Evolutionary conservation across 2,888 invertebrate species (phyloP).

Genomic region (Calameuta idolon): DNA sequence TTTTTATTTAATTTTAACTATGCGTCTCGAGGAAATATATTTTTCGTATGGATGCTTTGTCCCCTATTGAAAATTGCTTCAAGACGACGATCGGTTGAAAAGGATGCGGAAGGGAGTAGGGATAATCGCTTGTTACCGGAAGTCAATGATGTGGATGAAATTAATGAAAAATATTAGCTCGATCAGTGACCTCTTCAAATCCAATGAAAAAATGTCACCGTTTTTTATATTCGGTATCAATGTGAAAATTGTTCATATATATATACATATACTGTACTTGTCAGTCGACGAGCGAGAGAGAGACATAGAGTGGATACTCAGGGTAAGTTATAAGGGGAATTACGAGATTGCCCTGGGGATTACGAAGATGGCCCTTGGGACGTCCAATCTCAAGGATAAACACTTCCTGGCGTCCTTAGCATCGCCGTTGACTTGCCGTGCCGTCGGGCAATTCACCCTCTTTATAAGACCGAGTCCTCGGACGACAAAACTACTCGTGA

Average conservation of each 20-base stretch:
- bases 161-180: slow-evolving; percentile 56
- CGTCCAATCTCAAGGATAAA: slow-evolving; percentile 67
- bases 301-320: slow-evolving; percentile 26
- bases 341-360: slow-evolving; percentile 66
- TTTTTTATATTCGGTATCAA: no score
- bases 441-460: slow-evolving; percentile 14
- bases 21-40: no score
- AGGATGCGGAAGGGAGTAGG: no score
- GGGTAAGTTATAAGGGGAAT: slow-evolving; percentile 63
- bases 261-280: background rate
- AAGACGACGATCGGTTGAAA: no score
- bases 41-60: no score
- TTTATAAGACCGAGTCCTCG: slow-evolving; percentile 9
- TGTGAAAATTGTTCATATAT: no score
- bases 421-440: slow-evolving; percentile 9
- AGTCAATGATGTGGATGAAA: slow-evolving; percentile 30
- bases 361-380: slow-evolving; percentile 63
- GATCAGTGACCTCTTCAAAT: slow-evolving; percentile 45
- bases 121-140: no score
- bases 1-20: no score
- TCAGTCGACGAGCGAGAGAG: slow-evolving; percentile 12
- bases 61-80: no score
- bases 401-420: slow-evolving; percentile 62
- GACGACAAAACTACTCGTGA: slow-evolving; percentile 37
- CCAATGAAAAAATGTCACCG: slow-evolving; percentile 22